Conservation (phyloP, 2,888 invertebrate species). For the Caenorhabditis angaria region DNA sequence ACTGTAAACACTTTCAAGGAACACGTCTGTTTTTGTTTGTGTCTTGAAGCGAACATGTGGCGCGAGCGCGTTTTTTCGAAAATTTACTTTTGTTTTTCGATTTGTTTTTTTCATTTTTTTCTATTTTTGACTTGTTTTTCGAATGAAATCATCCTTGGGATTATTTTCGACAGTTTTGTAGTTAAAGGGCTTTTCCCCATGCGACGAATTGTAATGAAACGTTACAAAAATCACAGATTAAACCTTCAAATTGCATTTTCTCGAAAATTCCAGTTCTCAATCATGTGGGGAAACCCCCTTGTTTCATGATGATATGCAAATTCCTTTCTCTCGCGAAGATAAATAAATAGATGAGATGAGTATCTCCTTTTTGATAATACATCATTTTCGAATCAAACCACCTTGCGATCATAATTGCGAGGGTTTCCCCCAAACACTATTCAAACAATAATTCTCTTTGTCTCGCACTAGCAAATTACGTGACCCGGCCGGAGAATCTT, state of each 20-base stretch:
- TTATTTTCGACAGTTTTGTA: too few species aligned
- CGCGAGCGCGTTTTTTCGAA: too few species aligned
- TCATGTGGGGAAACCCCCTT: too few species aligned
- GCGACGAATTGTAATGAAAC: slow-evolving; percentile 1
- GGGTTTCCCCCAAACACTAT: neutral
- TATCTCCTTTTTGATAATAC: neutral
- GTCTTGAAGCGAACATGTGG: too few species aligned
- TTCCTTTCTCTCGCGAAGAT: neutral
- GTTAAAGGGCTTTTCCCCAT: neutral
- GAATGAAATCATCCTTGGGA: too few species aligned
- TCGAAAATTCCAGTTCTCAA: neutral
- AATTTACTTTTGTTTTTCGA: slow-evolving; percentile 5
- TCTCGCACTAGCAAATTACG: too few species aligned
- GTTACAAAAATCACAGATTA: neutral
- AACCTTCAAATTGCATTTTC: neutral
- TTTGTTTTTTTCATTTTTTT: slow-evolving; percentile 16
- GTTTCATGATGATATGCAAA: too few species aligned
- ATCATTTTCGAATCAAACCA: neutral
- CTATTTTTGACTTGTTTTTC: neutral
- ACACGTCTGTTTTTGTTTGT: too few species aligned
- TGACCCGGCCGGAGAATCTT: too few species aligned
- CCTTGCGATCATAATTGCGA: neutral
- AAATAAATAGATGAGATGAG: too few species aligned
- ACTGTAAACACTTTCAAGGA: too few species aligned
- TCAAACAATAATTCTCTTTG: neutral